These are phyloP conservation scores for Asobara japonica DNA, from an alignment of 1,140 invertebrate species.

Conservation along the genomic window DNA sequence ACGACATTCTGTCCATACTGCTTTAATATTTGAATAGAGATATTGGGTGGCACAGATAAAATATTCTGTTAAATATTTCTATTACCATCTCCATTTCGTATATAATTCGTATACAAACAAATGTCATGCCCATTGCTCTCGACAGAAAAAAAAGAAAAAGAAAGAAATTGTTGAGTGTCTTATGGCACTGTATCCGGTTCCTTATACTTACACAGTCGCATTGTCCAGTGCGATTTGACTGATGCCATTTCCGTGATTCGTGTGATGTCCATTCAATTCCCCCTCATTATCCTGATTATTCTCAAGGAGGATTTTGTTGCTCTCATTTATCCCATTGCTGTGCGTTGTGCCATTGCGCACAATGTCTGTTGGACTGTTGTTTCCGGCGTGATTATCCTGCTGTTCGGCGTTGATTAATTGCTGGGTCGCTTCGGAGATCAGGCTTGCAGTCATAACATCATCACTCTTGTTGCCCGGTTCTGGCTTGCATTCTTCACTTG, in stretches of 20 bases:
- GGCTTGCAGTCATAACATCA: constrained; percentile 62
- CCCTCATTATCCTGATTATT: constrained; percentile 61
- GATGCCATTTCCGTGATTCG: constrained; percentile 60
- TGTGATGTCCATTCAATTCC: constrained; percentile 62
- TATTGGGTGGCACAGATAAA: too few species aligned
- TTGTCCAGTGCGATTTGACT: constrained; percentile 63
- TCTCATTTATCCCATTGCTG: constrained; percentile 62
- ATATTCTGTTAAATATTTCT: too few species aligned
- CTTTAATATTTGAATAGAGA: too few species aligned
- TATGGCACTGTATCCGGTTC: constrained; percentile 23
- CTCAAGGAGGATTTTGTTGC: constrained; percentile 60
- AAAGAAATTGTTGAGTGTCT: neutral
- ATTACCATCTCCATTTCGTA: too few species aligned
- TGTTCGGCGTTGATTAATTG: constrained; percentile 62
- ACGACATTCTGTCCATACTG: too few species aligned
- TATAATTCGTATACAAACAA: too few species aligned
- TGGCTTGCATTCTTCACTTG: constrained; percentile 57
- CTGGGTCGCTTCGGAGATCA: constrained; percentile 62
- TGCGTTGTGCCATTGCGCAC: constrained; percentile 62
- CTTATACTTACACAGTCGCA: constrained; percentile 65
- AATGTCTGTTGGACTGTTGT: constrained; percentile 50
- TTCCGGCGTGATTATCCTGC: constrained; percentile 51
- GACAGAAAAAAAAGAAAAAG: too few species aligned
- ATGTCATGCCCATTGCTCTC: too few species aligned
- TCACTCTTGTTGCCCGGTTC: constrained; percentile 51